Conservation (phyloP, 1,140 invertebrate species). For the Neelides sp. region DNA sequence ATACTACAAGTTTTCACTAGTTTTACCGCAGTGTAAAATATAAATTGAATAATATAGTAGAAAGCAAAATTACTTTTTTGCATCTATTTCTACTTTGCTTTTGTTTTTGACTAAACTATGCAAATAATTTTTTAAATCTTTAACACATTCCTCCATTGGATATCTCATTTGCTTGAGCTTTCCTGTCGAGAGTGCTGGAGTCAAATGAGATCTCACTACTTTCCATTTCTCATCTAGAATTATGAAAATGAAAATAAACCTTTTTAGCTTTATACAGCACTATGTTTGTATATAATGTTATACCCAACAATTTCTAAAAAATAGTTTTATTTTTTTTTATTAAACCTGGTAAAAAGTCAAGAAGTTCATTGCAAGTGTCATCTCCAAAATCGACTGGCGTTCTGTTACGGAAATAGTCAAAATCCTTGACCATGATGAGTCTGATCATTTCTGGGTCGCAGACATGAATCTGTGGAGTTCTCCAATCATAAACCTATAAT, state of each 20-base stretch:
- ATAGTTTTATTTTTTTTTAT: background rate
- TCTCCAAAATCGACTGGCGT: slow-evolving; percentile 30
- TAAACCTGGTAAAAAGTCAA: slow-evolving; percentile 24
- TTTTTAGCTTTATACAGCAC: no score
- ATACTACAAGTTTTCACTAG: background rate
- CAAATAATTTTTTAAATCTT: background rate
- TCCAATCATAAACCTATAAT: slow-evolving; percentile 21
- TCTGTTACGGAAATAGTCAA: slow-evolving; percentile 39
- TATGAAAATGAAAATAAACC: slow-evolving; percentile 2
- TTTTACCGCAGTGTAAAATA: background rate
- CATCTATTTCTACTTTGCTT: no score
- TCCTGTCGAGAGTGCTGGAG: background rate
- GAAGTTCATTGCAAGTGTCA: slow-evolving; percentile 18
- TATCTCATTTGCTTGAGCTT: slow-evolving; percentile 4
- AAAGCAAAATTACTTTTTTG: no score
- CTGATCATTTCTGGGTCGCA: slow-evolving; percentile 41
- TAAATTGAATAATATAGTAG: background rate
- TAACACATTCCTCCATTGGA: background rate
- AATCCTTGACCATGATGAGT: slow-evolving; percentile 39
- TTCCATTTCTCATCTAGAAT: slow-evolving; percentile 36
- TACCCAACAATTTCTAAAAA: background rate
- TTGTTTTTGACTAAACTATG: background rate
- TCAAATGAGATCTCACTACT: background rate
- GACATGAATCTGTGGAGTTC: slow-evolving; percentile 36
- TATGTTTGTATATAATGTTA: background rate